Base-by-base conservation (phyloP, 2,888 invertebrate genomes). In the Drosophila birchii region DNA sequence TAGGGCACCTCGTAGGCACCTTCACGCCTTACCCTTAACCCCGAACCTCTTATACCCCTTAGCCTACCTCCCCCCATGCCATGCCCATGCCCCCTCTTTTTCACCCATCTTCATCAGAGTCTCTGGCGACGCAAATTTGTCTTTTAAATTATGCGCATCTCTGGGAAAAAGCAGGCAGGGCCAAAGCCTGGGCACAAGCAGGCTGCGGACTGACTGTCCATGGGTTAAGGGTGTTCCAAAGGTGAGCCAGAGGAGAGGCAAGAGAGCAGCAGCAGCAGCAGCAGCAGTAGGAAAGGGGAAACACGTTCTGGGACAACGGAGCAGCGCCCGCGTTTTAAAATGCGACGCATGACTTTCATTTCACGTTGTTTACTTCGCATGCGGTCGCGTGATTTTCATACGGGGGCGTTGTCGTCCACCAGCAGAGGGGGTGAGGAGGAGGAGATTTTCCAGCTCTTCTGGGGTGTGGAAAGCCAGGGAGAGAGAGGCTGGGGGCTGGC, bases 311-410 rank as follows among this genome's bases (percentile, higher is more conserved):
- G 51, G 78, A 79, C 76, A 79, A 75, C 70, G 66, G 63, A 51
- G 51, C 49, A 26, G 32, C 20, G 51, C 29, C 12, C 55, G 63
- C 44, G 67, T 86, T 86, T 83, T 83, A 81, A 86, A 86, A 84
- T 87, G 87, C 84, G 82, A 82, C 80, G 87, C 84, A 84, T 84
- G 84, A 86, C 85, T 84, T 87, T 86, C 84, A 84, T 87, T 84
- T 84, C 85, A 84, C 85, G 87, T 84, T 84, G 87, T 86, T 84
- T 84, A 84, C 85, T 84, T 86, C 77, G 83, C 83, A 82, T 82
- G 83, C 86, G 86, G 78, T 83, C 82, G 87, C 87, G 82, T 84
- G 84, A 84, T 84, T 84, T 84, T 82, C 80, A 74, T 75, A 76
- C 71, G 67, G 67, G 55, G 66, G 49, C 26, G 26, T 14, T 20